Conservation (phyloP, 1,140 invertebrate species). For the Periplaneta americana region DNA sequence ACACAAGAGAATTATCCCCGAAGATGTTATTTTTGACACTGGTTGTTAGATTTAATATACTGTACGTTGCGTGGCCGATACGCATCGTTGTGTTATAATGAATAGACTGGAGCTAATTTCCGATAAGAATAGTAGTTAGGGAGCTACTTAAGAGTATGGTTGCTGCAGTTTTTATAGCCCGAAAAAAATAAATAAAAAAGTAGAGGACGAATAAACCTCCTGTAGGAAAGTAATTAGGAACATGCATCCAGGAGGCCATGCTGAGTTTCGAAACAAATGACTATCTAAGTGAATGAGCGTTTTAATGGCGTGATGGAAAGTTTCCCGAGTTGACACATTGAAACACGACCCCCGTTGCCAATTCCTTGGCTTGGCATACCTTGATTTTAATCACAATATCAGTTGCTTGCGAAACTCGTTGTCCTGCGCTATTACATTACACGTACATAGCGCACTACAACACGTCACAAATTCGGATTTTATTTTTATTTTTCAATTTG, state of each 20-base stretch:
- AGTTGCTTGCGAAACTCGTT: not conserved
- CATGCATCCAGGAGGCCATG: no score
- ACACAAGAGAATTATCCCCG: no score
- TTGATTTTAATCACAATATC: not conserved
- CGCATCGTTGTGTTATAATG: no score
- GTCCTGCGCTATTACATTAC: not conserved
- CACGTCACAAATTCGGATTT: not conserved
- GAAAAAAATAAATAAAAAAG: not conserved
- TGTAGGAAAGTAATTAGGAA: not conserved
- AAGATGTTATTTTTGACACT: no score
- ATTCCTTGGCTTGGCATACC: not conserved
- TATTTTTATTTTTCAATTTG: not conserved
- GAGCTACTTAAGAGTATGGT: no score
- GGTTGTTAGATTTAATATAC: no score
- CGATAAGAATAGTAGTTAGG: no score
- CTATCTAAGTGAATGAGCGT: not conserved
- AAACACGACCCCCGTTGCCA: not conserved
- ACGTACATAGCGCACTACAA: not conserved
- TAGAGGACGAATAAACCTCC: not conserved
- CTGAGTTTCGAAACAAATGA: not conserved
- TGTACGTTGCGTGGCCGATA: no score
- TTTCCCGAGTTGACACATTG: not conserved
- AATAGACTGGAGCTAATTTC: no score
- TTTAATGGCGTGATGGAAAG: no score
- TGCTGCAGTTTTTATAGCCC: no score